Evolutionary conservation across 1,140 invertebrate species (phyloP).

Genomic region (Steinernema feltiae): DNA sequence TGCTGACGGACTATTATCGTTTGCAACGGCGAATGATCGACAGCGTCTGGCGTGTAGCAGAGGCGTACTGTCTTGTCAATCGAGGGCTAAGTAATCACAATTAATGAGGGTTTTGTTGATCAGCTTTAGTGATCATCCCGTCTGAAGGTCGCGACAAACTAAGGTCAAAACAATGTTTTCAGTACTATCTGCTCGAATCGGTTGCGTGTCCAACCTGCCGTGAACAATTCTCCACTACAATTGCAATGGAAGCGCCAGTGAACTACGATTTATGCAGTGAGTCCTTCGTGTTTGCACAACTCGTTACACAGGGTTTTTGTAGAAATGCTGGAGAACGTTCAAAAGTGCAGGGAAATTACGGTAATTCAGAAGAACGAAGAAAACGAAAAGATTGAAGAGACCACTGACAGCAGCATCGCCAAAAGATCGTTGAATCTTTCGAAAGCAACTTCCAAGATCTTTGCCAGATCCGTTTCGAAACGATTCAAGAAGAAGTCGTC

Average conservation of each 20-base stretch:
- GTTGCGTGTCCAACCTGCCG: slow-evolving; percentile 45
- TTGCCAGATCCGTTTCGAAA: neutral
- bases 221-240: slow-evolving; percentile 25
- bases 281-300: slow-evolving; percentile 17
- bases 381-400: neutral
- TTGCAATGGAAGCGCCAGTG: slow-evolving; percentile 41
- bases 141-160: neutral
- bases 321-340: slow-evolving; percentile 42
- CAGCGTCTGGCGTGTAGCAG: neutral
- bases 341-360: slow-evolving; percentile 39
- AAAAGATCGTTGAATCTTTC: neutral
- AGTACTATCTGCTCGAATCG: slow-evolving; percentile 50
- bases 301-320: neutral
- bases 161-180: slow-evolving; percentile 21
- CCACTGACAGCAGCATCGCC: neutral
- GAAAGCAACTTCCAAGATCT: slow-evolving; percentile 3
- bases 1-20: neutral
- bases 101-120: neutral
- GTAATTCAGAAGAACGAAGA: slow-evolving; percentile 35
- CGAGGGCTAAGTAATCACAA: slow-evolving; percentile 7
- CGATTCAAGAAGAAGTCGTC: slow-evolving; percentile 20
- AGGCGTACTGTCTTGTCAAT: too few relatives aligned
- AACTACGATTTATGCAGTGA: slow-evolving; percentile 51
- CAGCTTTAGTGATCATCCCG: slow-evolving; percentile 9
- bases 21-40: neutral